Conservation (phyloP, 2,797 vertebrate genomes). For the Synaphobranchus kaupii region DNA sequence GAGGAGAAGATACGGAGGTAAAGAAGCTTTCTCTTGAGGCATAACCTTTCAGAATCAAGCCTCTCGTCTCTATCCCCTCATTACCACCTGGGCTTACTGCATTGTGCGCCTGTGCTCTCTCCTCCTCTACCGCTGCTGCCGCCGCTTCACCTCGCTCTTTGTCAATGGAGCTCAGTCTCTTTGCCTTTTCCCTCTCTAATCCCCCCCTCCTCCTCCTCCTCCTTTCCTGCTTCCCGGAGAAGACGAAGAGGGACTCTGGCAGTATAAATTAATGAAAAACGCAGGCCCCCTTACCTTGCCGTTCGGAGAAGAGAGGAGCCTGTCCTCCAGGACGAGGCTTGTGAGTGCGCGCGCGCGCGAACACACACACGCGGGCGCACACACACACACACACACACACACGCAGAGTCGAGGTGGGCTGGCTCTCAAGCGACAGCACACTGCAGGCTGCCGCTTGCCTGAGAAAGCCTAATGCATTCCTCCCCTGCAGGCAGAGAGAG, state of each 20-base stretch:
- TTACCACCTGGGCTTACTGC: constrained; percentile 63
- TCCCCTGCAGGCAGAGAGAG: constrained; percentile 82
- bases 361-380: constrained; percentile 37
- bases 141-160: constrained; percentile 57
- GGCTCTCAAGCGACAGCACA: constrained; percentile 70
- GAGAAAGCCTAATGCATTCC: constrained; percentile 78
- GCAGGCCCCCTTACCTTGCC: constrained; percentile 70
- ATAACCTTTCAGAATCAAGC: constrained; percentile 52
- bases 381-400: constrained; percentile 39
- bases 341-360: constrained; percentile 62
- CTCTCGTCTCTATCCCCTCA: constrained; percentile 43
- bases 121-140: constrained; percentile 41
- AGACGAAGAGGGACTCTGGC: constrained; percentile 41
- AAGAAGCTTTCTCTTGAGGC: constrained; percentile 57
- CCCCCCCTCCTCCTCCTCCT: constrained; percentile 33
- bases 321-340: constrained; percentile 64
- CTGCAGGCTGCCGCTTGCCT: constrained; percentile 87
- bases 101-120: constrained; percentile 54
- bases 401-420: constrained; percentile 48
- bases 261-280: constrained; percentile 52
- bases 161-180: constrained; percentile 69
- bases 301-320: constrained; percentile 67
- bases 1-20: constrained; percentile 59
- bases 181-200: constrained; percentile 36
- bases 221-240: constrained; percentile 40